Evolutionary conservation across 1,140 invertebrate genomes (phyloP), one percentile per base, ranked within the genome.

Genomic region (Amyelois transitella): DNA sequence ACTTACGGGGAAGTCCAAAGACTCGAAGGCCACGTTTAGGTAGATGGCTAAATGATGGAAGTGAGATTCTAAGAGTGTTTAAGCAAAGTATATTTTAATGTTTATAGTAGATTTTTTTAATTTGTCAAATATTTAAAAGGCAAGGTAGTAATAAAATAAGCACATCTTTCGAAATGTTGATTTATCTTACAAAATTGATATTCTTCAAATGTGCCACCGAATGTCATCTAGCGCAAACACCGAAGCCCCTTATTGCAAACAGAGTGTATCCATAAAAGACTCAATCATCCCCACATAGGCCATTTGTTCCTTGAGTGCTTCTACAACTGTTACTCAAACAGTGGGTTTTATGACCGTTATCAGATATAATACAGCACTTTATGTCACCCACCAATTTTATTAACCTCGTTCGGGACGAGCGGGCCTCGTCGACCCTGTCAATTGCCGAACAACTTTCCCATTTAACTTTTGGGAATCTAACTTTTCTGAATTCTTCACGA

Each of bases 401-500:
- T 67, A 71, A 74, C 72, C 66, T 67, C 72, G 60, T 71, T 66
- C 53, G 53, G 53, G 58, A 59, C 64, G 53, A 58, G 58, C 54
- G 56, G 54, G 59, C 55, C 71, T 72, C 71, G 70, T 70, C 74
- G 58, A 67, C 64, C 72, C 81, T 78, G 81, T 84, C 81, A 84
- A 82, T 86, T 67, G 63, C 69, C 66, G 70, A 65, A 62, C 59
- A 75, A 82, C 70, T 81, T 78, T 78, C 77, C 64, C 51, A 53
- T 53, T 53, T 53, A 53, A 53, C 51, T 53, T 53, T 44, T 22
- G 68, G 60, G 69, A 69, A 69, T 66, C 62, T 53, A 75, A 82
- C 69, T 81, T 78, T 78, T 80, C 64, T 61, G 63, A 77, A 80
- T 84, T 80, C 77, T 80, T 84, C 43, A 66, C 8, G 45, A 75